Percentiles rank a stretch among this genome's conserved stretches.
These are phyloP conservation scores for Sciurus vulgaris DNA, from an alignment of 2,797 vertebrate genomes.

Conservation along the genomic window DNA sequence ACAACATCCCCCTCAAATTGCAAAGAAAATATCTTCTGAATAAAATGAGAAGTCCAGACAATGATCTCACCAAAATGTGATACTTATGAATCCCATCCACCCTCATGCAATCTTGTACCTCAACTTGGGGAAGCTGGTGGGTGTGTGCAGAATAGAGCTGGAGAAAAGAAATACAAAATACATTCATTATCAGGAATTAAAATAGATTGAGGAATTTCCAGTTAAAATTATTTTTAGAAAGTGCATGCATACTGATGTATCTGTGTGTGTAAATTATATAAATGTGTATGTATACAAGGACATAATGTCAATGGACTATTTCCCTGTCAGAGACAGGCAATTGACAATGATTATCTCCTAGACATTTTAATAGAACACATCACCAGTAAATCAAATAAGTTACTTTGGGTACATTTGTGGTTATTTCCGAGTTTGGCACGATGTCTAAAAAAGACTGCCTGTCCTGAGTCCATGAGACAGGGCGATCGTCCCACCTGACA, in stretches of 20 bases:
- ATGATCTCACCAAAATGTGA: conserved; percentile 26
- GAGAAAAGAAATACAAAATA: not conserved
- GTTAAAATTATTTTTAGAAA: not conserved
- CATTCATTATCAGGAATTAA: not conserved
- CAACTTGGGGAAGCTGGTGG: not conserved
- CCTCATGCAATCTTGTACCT: not conserved
- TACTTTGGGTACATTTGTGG: not conserved
- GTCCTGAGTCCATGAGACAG: not conserved
- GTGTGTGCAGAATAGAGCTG: not conserved
- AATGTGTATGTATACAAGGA: not conserved
- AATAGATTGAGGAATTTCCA: not conserved
- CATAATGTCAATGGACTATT: not conserved
- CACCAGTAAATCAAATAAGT: not conserved
- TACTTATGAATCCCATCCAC: not conserved
- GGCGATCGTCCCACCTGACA: not conserved
- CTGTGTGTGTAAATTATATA: too few species aligned
- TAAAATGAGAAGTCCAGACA: conserved; percentile 17
- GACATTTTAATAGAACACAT: not conserved
- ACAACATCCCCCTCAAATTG: not conserved
- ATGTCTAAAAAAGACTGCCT: not conserved
- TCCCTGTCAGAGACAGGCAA: not conserved
- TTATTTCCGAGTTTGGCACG: not conserved
- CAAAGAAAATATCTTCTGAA: not conserved
- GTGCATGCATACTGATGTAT: not conserved
- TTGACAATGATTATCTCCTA: not conserved